Percentiles rank a stretch among this genome's conserved stretches.
Evolutionary conservation across 2,797 vertebrate species (phyloP).

Genomic region (Podarcis lilfordi): DNA sequence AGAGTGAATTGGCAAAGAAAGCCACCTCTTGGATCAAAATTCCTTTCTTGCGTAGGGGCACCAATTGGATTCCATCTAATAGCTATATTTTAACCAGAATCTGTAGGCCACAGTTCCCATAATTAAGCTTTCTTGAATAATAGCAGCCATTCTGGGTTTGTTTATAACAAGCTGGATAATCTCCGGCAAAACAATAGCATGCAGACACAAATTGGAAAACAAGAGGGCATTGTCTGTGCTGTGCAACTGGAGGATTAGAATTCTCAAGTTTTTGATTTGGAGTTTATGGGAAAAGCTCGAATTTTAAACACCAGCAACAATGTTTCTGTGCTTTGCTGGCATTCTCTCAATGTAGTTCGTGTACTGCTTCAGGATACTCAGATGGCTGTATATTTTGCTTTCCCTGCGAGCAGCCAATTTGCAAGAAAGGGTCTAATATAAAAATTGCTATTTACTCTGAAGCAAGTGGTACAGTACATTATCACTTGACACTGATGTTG

Average conservation of each 20-base stretch:
- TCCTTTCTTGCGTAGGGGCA: no score
- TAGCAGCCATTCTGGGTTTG: background rate
- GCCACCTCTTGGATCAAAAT: no score
- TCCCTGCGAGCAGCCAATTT: conserved; percentile 74
- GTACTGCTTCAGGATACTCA: conserved; percentile 63
- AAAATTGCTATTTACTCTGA: conserved; percentile 77
- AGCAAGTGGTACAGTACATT: conserved; percentile 76
- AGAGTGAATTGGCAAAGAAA: no score
- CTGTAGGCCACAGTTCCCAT: background rate
- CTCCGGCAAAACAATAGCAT: background rate
- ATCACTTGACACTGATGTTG: conserved; percentile 67
- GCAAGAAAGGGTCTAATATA: conserved; percentile 75
- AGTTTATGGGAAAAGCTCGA: conserved; percentile 49
- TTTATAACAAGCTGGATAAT: background rate
- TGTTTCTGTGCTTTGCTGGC: conserved; percentile 45
- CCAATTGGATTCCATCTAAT: no score
- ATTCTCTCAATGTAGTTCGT: conserved; percentile 58
- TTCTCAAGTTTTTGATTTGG: conserved; percentile 50
- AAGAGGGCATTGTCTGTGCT: background rate
- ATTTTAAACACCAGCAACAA: conserved; percentile 67
- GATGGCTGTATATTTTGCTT: conserved; percentile 67
- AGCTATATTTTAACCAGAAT: no score
- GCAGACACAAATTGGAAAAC: conserved; percentile 44
- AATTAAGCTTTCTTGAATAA: background rate
- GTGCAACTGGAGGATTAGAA: conserved; percentile 45